Evolutionary conservation across 2,113 vertebrate species (phyloP).

Genomic region (Mesembrinibis cayennensis): DNA sequence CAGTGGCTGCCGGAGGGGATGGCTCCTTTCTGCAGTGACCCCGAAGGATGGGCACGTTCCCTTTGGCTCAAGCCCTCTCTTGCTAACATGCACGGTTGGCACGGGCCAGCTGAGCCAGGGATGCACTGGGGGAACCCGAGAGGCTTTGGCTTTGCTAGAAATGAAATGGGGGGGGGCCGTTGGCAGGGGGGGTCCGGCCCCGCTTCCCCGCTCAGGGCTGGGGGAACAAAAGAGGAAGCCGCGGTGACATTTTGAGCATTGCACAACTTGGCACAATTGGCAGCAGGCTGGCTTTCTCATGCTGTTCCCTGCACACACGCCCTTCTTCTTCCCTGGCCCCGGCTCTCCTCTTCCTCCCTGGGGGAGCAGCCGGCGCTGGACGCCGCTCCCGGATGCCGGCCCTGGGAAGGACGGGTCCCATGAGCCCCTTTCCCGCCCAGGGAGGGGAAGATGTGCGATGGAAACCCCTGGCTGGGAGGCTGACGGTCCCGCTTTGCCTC

Average conservation of each 20-base stretch:
- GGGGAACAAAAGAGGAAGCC: constrained; percentile 21
- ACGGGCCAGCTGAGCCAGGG: neutral
- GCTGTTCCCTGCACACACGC: neutral
- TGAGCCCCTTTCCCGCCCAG: neutral
- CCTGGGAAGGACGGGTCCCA: neutral
- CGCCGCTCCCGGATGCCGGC: neutral
- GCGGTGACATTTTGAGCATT: neutral
- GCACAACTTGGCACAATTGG: constrained; percentile 15
- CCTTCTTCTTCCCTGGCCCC: neutral
- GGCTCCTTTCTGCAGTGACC: neutral
- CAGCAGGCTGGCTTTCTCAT: neutral
- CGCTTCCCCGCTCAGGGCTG: neutral
- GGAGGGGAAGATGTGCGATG: neutral
- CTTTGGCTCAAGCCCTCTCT: neutral
- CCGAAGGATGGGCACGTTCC: neutral
- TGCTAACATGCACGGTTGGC: neutral
- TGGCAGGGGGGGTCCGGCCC: neutral
- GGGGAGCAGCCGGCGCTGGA: neutral
- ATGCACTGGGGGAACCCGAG: neutral
- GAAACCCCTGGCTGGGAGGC: neutral
- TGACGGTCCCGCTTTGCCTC: neutral
- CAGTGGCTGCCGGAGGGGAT: neutral
- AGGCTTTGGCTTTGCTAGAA: constrained; percentile 15
- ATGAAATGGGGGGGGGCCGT: neutral
- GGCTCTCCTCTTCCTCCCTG: neutral